phyloP scores from a whole-genome alignment of 2,888 invertebrate species.

The Acrobasis consociella region DNA sequence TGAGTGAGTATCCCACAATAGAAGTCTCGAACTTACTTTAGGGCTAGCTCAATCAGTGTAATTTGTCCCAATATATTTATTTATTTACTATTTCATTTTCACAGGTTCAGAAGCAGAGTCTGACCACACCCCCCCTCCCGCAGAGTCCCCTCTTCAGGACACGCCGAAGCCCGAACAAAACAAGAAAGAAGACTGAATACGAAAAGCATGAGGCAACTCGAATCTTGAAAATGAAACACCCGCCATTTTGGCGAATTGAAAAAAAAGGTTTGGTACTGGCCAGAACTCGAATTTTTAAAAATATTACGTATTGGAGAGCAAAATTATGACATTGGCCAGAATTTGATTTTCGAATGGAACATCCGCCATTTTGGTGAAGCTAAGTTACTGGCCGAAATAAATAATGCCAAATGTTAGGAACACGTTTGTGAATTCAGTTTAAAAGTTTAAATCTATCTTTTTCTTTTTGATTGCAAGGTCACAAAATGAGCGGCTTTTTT shows the following conservation, averaged over 20 bases:
- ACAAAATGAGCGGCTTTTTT: no score
- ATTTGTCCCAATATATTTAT: no score
- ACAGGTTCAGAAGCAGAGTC: conserved; percentile 56
- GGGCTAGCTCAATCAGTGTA: no score
- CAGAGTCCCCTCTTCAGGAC: conserved; percentile 38
- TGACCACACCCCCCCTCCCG: conserved; percentile 60
- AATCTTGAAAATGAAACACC: conserved; percentile 9
- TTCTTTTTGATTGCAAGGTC: no score
- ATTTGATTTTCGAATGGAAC: not conserved
- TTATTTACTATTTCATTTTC: no score
- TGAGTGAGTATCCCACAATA: no score
- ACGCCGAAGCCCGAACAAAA: conserved; percentile 58
- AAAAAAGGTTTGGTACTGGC: conserved; percentile 3
- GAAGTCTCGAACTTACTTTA: no score
- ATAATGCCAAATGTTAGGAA: no score
- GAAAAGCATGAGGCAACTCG: conserved; percentile 11
- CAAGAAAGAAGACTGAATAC: conserved; percentile 76
- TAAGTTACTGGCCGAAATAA: not conserved
- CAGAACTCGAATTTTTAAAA: conserved; percentile 8
- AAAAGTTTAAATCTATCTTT: no score
- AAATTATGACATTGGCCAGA: not conserved
- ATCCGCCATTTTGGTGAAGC: not conserved
- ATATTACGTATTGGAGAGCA: not conserved
- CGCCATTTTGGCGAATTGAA: conserved; percentile 10
- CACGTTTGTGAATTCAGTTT: no score